A percentile compares a stretch with the other conserved stretches of the same genome.
These are phyloP conservation scores for Lacerta viridis DNA, from an alignment of 2,797 vertebrate species.

Conservation along the genomic window DNA sequence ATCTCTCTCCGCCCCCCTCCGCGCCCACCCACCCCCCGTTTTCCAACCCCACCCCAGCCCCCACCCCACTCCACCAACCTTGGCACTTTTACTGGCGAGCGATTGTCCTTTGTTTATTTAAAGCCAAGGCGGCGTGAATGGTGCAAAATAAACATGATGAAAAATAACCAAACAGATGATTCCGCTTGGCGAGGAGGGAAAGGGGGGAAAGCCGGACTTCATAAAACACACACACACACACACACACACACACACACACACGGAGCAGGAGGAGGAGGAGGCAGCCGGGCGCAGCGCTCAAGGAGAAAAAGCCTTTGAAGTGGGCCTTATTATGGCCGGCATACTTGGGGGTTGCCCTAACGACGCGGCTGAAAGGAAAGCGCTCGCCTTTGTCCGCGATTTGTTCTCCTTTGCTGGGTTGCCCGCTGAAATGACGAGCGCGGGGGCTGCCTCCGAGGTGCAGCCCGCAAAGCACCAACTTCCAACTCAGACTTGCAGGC, in stretches of 20 bases:
- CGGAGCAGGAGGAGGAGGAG: constrained; percentile 48
- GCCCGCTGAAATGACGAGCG: constrained; percentile 98
- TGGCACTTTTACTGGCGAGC: constrained; percentile 81
- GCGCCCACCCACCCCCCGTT: constrained; percentile 16
- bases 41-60: neutral
- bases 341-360: constrained; percentile 99
- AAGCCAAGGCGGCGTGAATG: constrained; percentile 95
- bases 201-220: constrained; percentile 85
- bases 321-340: constrained; percentile 98
- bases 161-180: constrained; percentile 96
- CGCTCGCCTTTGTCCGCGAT: constrained; percentile 97
- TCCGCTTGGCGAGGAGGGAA: constrained; percentile 84
- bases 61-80: constrained; percentile 63
- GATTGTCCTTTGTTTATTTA: constrained; percentile 93
- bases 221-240: constrained; percentile 83
- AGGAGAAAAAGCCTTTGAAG: constrained; percentile 98
- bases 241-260: no score
- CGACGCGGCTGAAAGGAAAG: constrained; percentile 98
- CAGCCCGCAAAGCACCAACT: constrained; percentile 98
- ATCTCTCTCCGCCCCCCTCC: constrained; percentile 49
- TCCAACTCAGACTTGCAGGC: constrained; percentile 98
- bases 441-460: constrained; percentile 94
- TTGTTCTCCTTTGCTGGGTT: constrained; percentile 99
- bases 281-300: constrained; percentile 85
- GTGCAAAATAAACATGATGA: constrained; percentile 98